Evolutionary conservation across 2,888 invertebrate species (phyloP), one percentile per base, ranked within the genome.

Genomic region (Leptinotarsa tumamoca): DNA sequence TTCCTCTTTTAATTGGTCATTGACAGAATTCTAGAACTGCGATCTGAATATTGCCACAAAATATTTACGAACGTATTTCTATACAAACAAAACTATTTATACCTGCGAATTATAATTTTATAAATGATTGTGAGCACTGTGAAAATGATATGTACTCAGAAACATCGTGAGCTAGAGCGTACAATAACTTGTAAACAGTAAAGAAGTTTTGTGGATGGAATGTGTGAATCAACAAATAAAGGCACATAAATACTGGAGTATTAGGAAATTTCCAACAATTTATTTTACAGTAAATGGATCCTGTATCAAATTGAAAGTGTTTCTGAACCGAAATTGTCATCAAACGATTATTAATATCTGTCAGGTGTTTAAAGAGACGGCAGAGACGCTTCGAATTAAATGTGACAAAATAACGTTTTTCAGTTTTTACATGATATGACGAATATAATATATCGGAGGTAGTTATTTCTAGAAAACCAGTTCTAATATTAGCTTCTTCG

Each of bases 181-280:
- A 23, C 61, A 27, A 23, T 27, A 27, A 27, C 23, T 61, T 23
- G 1, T 13, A 27, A 61, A 61, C 61, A 4, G 21, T 23, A 27
- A 17, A 58, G 43, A 43, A 43, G 43, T 43, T 43, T 10, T 10
- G 43, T 43, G 10, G 10, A 3, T 43, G 43, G 43, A 43, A 43
- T 43, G 43, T 43, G 43, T 43, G 43, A 1, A 10, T 43, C 43
- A 43, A 43, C 43, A 43, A 4, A 43, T 10, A 10, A 43, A 63
- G 33, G 63, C 63, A n/a, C 18, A 18, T 18, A 18, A 18, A 18
- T 18, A 18, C 27, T 33, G 27, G 18, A 63, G 33, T 72, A 71
- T 52, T 43, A 56, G 67, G 49, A 72, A 72, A n/a, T 67, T 72
- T 56, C 43, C 56, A 72, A 72, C 18, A 43, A 63, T 67, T 72